Evolutionary conservation across 2,888 invertebrate genomes (phyloP), one percentile per base, ranked within the genome.

Genomic region (Hydraecia micacea): DNA sequence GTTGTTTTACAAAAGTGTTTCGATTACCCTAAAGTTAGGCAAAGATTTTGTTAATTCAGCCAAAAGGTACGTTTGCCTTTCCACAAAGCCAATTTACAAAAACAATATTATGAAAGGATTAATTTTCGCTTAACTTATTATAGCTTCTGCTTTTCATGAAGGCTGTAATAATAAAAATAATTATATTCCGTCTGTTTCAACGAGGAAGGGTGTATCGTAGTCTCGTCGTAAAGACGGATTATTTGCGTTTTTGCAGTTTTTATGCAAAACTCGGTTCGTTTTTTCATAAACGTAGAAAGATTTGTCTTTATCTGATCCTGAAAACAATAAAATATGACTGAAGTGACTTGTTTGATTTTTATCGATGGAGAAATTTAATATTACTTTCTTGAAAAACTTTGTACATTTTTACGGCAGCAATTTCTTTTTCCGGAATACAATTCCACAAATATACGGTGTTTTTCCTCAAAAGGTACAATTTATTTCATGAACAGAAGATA

Each of bases 91-190:
- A 81, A 80, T 84, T 84, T 81, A 36, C 65, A 81, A 81, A 84
- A 80, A 77, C 65, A 84, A 81, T 74, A 84, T 84, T 84, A 69
- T 70, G 69, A 69, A 81, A 72, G 74, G 81, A 81, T 84, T 84
- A 80, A 77, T 75, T 79, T 74, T 83, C 39, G 74, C 58, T 66
- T 70, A 25, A 49, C 39, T 62, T 70, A 75, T 63, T 74, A 55
- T 63, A 72, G 60, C 65, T 76, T 74, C 65, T 71, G 73, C 52
- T 68, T 80, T 79, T 73, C 80, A 71, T 71, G 78, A 76, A 65
- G 39, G 73, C 46, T 32, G 71, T 80, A 76, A 74, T 77, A 84
- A 77, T 77, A 87, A 83, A 87, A 79, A 60, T 73, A 36, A 36
- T 36, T 36, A 81, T 75, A 65, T 68, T 77, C 68, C 66, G 70